These are phyloP conservation scores for Drosophila cardini DNA, from an alignment of 1,140 invertebrate genomes.

Conservation along the genomic window DNA sequence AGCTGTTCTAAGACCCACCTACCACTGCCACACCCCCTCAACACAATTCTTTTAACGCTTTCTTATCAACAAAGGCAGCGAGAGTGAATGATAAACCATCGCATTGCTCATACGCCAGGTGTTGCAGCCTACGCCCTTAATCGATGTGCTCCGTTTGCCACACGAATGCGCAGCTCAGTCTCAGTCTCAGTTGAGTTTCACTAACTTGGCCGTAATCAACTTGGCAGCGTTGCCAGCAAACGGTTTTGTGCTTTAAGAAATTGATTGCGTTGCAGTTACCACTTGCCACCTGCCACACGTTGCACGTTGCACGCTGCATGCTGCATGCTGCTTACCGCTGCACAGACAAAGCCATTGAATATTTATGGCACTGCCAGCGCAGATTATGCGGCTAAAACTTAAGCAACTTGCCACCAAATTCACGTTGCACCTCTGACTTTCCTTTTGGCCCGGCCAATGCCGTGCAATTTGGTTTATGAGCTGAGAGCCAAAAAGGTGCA, in stretches of 20 bases:
- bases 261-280: conserved; percentile 45
- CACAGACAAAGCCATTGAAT: conserved; percentile 69
- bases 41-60: conserved; percentile 59
- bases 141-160: conserved; percentile 62
- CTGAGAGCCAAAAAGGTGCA: conserved; percentile 46
- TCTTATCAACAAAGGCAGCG: conserved; percentile 24
- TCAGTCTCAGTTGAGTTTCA: conserved; percentile 20
- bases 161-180: conserved; percentile 48
- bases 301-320: no score
- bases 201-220: conserved; percentile 56
- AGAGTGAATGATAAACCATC: not conserved
- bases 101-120: conserved; percentile 65
- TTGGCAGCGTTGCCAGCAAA: conserved; percentile 51
- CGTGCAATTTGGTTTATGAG: conserved; percentile 82
- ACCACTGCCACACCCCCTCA: conserved; percentile 12
- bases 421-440: conserved; percentile 41
- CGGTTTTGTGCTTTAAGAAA: conserved; percentile 45
- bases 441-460: conserved; percentile 49
- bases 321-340: no score
- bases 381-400: conserved; percentile 81
- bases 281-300: conserved; percentile 40
- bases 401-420: conserved; percentile 64
- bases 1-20: no score
- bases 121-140: conserved; percentile 44
- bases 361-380: conserved; percentile 73